Evolutionary conservation across 2,113 vertebrate species (phyloP).

Genomic region (Dipodomys merriami): DNA sequence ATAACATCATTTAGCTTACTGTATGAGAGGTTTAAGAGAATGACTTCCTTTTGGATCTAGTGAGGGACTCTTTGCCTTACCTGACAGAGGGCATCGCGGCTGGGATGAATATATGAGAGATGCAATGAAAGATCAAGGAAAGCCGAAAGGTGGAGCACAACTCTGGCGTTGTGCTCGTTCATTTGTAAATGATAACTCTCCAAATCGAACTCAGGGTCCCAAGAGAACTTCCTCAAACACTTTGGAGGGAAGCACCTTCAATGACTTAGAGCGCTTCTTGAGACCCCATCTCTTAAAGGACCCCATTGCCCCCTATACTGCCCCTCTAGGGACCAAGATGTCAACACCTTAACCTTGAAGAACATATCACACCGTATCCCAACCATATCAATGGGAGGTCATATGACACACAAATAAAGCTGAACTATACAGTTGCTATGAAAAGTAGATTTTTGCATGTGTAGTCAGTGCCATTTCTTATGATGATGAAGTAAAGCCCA

Average conservation of each 20-base stretch:
- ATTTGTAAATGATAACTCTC: neutral
- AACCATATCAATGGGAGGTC: neutral
- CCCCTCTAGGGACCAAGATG: rapidly evolving
- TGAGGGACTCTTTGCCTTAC: no score
- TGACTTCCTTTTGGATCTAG: no score
- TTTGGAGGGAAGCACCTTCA: neutral
- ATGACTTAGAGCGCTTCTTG: rapidly evolving
- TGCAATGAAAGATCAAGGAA: no score
- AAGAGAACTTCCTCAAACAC: neutral
- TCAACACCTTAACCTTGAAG: neutral
- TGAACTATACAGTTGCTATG: neutral
- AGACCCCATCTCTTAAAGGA: no score
- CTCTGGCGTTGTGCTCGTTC: neutral
- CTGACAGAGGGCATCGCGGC: no score
- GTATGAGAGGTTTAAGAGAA: neutral
- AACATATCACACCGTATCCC: neutral
- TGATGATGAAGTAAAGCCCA: neutral
- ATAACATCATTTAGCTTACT: neutral
- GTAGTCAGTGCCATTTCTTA: neutral
- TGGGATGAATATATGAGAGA: no score
- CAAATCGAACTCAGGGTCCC: neutral
- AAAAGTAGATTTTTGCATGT: neutral
- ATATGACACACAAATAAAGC: neutral
- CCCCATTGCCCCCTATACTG: rapidly evolving
- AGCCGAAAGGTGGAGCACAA: neutral